Conservation (phyloP, 2,888 invertebrate genomes). For the Pterostichus madidus region DNA sequence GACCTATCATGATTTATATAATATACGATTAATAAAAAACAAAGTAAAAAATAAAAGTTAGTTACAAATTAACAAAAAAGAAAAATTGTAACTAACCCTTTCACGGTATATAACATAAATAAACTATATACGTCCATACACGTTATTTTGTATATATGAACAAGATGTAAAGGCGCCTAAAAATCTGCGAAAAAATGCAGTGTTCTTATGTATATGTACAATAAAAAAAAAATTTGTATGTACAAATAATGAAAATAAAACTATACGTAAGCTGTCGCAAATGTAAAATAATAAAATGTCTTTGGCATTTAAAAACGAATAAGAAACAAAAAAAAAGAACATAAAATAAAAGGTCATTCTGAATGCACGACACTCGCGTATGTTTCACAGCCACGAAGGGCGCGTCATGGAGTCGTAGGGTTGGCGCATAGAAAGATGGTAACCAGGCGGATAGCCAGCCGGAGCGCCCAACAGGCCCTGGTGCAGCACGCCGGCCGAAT, state of each 20-base stretch:
- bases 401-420: conserved; percentile 85
- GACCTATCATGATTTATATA: conserved; percentile 48
- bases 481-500: conserved; percentile 79
- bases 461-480: conserved; percentile 77
- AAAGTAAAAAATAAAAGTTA: conserved; percentile 57
- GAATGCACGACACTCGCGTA: conserved; percentile 68
- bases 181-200: conserved; percentile 57
- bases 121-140: conserved; percentile 56
- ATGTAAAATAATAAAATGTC: conserved; percentile 70
- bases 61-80: conserved; percentile 56
- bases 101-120: conserved; percentile 48
- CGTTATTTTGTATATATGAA: conserved; percentile 51
- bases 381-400: conserved; percentile 83
- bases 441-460: conserved; percentile 83
- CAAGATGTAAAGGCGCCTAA: conserved; percentile 63
- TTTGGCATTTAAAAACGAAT: conserved; percentile 71
- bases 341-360: conserved; percentile 67
- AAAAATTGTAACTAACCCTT: conserved; percentile 58
- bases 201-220: conserved; percentile 50
- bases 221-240: conserved; percentile 57
- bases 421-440: conserved; percentile 84
- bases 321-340: conserved; percentile 67
- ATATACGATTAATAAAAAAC: conserved; percentile 59
- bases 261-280: conserved; percentile 41
- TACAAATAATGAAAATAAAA: conserved; percentile 46